Conservation (phyloP, 2,113 vertebrate genomes). For the Hemibagrus wyckioides region DNA sequence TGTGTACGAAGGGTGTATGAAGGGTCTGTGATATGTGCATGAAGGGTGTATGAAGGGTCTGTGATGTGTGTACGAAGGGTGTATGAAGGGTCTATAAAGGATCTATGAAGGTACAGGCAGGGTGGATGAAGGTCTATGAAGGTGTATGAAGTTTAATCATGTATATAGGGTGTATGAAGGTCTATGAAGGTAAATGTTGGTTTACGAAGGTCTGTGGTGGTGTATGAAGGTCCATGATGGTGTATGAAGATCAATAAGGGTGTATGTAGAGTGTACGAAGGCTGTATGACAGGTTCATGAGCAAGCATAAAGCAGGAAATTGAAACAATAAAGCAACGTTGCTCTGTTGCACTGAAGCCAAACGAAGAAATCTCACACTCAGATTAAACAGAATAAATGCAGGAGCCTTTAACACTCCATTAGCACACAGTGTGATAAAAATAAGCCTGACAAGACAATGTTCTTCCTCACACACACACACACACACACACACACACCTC, state of each 20-base stretch:
- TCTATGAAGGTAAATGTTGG: background rate
- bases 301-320: background rate
- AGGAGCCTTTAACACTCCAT: conserved; percentile 17
- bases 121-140: background rate
- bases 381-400: conserved; percentile 16
- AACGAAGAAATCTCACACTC: background rate
- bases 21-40: no score
- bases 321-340: background rate
- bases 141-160: background rate
- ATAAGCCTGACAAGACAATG: conserved; percentile 60
- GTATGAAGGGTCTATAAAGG: no score
- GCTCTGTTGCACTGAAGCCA: background rate
- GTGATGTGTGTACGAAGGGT: no score
- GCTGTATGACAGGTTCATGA: background rate
- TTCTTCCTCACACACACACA: conserved; percentile 19
- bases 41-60: no score
- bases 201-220: no score
- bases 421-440: conserved; percentile 64
- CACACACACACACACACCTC: background rate
- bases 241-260: background rate
- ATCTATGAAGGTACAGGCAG: background rate
- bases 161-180: no score
- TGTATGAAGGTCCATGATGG: no score
- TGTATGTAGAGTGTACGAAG: background rate
- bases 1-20: no score